Evolutionary conservation across 2,888 invertebrate species (phyloP).

Genomic region (Galeruca laticollis): DNA sequence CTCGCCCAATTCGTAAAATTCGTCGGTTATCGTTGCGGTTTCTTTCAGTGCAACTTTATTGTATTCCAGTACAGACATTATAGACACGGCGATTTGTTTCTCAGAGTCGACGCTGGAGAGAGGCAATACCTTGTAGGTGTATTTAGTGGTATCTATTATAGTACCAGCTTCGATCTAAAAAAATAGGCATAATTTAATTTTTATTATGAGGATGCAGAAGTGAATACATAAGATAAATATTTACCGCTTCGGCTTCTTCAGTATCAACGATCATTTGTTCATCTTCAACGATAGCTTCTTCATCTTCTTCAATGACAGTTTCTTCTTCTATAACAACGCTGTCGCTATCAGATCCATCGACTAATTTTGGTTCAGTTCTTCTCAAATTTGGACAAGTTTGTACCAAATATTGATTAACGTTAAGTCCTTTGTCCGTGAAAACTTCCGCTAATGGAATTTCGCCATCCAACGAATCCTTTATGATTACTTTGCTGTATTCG

Average conservation of each 20-base stretch:
- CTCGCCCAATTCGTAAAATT: constrained; percentile 69
- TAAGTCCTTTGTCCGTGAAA: constrained; percentile 47
- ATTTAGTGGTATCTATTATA: constrained; percentile 34
- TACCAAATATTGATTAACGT: constrained; percentile 68
- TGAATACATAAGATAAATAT: too few species aligned
- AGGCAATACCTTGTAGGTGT: constrained; percentile 31
- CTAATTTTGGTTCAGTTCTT: constrained; percentile 24
- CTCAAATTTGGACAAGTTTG: constrained; percentile 53
- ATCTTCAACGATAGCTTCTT: constrained; percentile 9
- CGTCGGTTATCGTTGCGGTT: constrained; percentile 33
- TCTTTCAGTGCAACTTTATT: constrained; percentile 55
- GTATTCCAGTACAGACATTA: constrained; percentile 60
- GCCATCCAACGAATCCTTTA: constrained; percentile 59
- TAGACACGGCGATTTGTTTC: constrained; percentile 57
- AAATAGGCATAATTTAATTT: neutral
- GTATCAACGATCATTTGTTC: constrained; percentile 21
- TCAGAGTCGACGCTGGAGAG: constrained; percentile 21
- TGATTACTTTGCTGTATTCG: constrained; percentile 65
- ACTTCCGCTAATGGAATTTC: constrained; percentile 55
- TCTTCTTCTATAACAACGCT: constrained; percentile 41
- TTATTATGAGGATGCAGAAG: neutral
- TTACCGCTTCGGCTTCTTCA: constrained; percentile 21
- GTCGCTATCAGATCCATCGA: constrained; percentile 39
- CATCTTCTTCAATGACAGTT: constrained; percentile 23
- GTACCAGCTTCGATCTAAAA: constrained; percentile 5